A percentile compares a stretch with the other conserved stretches of the same genome.
phyloP scores from a whole-genome alignment of 2,113 vertebrate genomes.

The Pomatostomus ruficeps region DNA sequence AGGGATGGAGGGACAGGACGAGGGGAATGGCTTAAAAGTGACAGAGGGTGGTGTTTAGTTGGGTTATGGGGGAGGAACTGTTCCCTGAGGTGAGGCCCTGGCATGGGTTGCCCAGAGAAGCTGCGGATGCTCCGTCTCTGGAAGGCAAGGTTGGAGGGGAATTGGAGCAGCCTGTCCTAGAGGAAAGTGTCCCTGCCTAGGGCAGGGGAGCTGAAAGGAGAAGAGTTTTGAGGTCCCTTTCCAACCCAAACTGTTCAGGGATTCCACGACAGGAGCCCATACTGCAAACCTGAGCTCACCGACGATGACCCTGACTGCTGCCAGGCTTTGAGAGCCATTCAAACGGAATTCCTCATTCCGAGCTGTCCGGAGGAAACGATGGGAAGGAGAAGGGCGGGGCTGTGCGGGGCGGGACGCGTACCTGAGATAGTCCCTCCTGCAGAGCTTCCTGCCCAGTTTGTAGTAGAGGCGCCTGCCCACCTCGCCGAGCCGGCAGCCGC shows the following conservation, averaged over 20 bases:
- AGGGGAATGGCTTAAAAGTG: neutral
- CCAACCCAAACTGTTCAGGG: neutral
- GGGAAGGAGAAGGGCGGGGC: neutral
- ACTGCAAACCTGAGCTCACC: neutral
- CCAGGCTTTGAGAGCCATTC: neutral
- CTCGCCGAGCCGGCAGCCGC: conserved; percentile 92
- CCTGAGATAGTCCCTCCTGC: conserved; percentile 97
- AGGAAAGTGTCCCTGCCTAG: neutral
- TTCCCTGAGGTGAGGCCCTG: neutral
- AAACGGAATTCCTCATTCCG: accelerated
- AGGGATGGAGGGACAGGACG: neutral
- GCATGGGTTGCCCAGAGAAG: neutral
- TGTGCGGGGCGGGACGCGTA: neutral
- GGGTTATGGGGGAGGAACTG: neutral
- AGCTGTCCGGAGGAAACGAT: accelerated
- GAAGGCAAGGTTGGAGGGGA: neutral
- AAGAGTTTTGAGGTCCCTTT: neutral
- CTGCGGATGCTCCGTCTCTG: neutral
- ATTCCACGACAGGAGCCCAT: accelerated
- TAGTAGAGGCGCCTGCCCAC: conserved; percentile 94
- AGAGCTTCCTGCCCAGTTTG: conserved; percentile 95
- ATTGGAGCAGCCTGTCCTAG: neutral
- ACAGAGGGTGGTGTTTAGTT: neutral
- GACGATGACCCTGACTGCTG: accelerated
- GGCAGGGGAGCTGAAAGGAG: neutral